Conservation (phyloP, 2,113 vertebrate genomes). For the Peromyscus californicus region DNA sequence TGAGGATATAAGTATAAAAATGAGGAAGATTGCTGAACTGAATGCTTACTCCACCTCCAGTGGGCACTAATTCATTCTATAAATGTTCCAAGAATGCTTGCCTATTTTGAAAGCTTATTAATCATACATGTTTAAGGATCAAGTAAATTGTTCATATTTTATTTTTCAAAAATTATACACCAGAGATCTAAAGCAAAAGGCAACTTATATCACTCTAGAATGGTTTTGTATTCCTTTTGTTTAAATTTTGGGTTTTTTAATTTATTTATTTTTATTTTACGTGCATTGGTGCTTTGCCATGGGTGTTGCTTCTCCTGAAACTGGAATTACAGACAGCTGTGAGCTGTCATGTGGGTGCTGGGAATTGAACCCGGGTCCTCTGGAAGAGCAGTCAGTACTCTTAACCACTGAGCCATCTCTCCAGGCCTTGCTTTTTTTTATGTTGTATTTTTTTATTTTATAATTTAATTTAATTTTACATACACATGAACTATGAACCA, state of each 20-base stretch:
- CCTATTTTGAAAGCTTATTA: conserved; percentile 49
- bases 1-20: background rate
- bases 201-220: background rate
- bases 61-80: background rate
- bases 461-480: too few relatives aligned
- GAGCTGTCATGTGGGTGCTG: background rate
- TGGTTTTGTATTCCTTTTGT: background rate
- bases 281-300: background rate
- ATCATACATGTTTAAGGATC: background rate
- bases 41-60: background rate
- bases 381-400: background rate
- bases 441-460: too few relatives aligned
- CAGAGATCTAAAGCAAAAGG: background rate
- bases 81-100: background rate
- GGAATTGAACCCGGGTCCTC: background rate
- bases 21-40: background rate
- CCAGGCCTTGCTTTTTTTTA: background rate
- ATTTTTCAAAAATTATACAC: conserved; percentile 52
- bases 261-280: background rate
- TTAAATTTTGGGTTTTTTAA: background rate
- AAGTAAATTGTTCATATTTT: background rate
- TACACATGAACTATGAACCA: too few relatives aligned
- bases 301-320: background rate
- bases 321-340: background rate
- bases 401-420: background rate